Evolutionary conservation across 2,888 invertebrate species (phyloP).

Genomic region (Scaptomyza parva): DNA sequence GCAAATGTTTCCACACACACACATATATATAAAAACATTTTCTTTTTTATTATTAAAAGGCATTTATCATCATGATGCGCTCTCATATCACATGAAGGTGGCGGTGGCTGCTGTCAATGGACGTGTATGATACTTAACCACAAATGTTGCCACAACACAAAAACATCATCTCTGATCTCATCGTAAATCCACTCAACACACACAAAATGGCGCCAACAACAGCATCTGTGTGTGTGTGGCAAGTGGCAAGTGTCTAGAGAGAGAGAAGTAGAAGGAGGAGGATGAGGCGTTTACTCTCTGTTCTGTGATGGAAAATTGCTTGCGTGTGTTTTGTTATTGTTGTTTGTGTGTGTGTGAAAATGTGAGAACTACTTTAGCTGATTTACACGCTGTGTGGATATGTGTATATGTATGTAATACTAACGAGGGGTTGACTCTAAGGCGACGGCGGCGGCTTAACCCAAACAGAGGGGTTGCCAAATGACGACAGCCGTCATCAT

Average conservation of each 20-base stretch:
- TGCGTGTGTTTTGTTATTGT: conserved; percentile 50
- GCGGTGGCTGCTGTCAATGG: conserved; percentile 74
- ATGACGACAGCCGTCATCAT: conserved; percentile 40
- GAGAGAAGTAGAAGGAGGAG: neutral
- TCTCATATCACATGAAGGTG: too few relatives aligned
- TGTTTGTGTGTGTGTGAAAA: conserved; percentile 35
- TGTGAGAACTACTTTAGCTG: conserved; percentile 57
- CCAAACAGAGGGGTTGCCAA: conserved; percentile 37
- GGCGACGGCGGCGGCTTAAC: conserved; percentile 38
- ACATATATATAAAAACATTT: conserved; percentile 32
- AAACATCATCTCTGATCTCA: conserved; percentile 19
- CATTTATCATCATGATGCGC: conserved; percentile 81
- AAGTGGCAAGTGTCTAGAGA: conserved; percentile 52
- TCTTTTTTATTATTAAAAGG: conserved; percentile 73
- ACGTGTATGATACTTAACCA: conserved; percentile 71
- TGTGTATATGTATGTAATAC: too few relatives aligned
- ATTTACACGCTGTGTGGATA: conserved; percentile 75
- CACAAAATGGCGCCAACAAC: conserved; percentile 71
- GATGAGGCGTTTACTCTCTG: conserved; percentile 50
- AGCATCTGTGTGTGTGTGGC: conserved; percentile 47
- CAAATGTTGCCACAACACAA: conserved; percentile 72
- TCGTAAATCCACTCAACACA: conserved; percentile 68
- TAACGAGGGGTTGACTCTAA: conserved; percentile 77
- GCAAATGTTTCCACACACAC: conserved; percentile 36
- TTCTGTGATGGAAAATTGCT: conserved; percentile 53